Evolutionary conservation across 2,797 vertebrate species (phyloP), one percentile per base, ranked within the genome.

Genomic region (Rousettus madagascariensis): DNA sequence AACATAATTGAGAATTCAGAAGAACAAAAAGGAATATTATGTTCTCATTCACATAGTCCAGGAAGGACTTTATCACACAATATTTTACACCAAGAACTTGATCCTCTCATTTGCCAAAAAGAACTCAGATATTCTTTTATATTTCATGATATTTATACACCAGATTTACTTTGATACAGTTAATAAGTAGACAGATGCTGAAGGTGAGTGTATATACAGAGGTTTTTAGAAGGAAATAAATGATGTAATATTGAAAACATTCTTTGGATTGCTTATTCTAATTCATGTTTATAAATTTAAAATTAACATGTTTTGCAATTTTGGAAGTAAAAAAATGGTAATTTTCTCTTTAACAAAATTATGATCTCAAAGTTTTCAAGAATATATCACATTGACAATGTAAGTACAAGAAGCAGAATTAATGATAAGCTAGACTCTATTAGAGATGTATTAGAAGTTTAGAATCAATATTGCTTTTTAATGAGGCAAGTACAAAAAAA

Each of bases 81-180:
- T 66, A 80, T 61, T 85, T 92, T 92, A 22, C 36, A 71, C 8
- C 26, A 65, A 87, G 61, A 94, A 72, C 38, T 74, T 71, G 6
- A 28, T 83, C 53, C 1, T 83, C 15, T 94, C 19, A 77, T 90
- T 88, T 79, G 77, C 20, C 53, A 86, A 65, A 93, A 72, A 83
- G 36, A 71, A 59, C n/a, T 63, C n/a, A 51, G 12, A 7, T 82
- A 46, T 66, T 69, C 38, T 90, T 94, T 65, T 15, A 53, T 65
- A 65, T 68, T 90, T 90, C 59, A 53, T 79, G 65, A 72, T 78
- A 55, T 80, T 78, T 63, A 16, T 84, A 12, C 28, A 65, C n/a
- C 65, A 92, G 24, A 90, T 84, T 43, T 88, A 74, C 65, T 94
- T 96, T 96, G 41, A 66, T 61, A 61, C 10, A 72, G 17, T 88